Evolutionary conservation across 2,113 vertebrate genomes (phyloP).

Genomic region (Leptocoma aspasia): DNA sequence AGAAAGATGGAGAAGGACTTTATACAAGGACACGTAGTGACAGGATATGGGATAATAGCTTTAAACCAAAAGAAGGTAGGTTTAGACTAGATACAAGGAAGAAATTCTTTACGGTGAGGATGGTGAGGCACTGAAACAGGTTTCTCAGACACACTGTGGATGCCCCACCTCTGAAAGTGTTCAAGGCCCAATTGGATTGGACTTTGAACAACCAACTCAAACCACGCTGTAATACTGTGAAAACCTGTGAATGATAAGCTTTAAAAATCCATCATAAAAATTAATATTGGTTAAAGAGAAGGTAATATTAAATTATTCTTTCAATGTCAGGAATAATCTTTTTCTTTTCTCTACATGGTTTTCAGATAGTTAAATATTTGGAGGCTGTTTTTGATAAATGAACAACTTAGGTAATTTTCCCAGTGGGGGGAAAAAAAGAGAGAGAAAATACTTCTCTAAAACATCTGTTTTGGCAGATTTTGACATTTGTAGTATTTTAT

Average conservation of each 20-base stretch:
- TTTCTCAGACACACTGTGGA: neutral
- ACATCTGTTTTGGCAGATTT: neutral
- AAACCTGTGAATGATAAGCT: neutral
- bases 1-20: neutral
- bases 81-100: neutral
- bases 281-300: neutral
- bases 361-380: neutral
- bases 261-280: neutral
- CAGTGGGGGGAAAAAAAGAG: accelerated
- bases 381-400: neutral
- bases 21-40: neutral
- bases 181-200: neutral
- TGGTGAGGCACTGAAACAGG: neutral
- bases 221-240: neutral
- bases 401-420: neutral
- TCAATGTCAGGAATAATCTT: neutral
- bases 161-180: neutral
- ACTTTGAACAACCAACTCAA: neutral
- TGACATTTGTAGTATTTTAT: neutral
- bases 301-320: neutral
- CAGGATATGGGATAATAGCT: neutral
- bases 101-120: neutral
- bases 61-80: neutral
- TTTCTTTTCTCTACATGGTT: accelerated
- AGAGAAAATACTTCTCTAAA: neutral